These are phyloP conservation scores for Prunella fulvescens DNA, from an alignment of 2,113 vertebrate genomes.

Conservation along the genomic window DNA sequence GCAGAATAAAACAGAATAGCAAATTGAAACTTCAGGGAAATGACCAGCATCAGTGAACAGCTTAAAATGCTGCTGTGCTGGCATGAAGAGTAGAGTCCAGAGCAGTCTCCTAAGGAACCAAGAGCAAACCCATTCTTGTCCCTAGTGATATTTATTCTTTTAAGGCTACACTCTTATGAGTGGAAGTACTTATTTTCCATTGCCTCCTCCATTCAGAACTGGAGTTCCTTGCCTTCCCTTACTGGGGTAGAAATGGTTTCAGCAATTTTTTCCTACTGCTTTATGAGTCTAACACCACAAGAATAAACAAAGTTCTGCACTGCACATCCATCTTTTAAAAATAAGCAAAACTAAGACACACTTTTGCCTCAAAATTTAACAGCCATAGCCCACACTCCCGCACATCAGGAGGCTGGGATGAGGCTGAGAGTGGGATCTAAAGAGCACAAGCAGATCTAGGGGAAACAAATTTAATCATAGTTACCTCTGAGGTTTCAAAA, in stretches of 20 bases:
- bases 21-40: constrained; percentile 11
- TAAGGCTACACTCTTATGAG: not conserved
- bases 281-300: not conserved
- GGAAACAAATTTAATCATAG: not conserved
- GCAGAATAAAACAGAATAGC: constrained; percentile 16
- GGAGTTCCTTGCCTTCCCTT: not conserved
- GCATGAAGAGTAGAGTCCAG: not conserved
- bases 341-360: not conserved
- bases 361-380: not conserved
- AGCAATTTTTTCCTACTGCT: not conserved
- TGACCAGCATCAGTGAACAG: not conserved
- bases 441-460: not conserved
- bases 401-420: not conserved
- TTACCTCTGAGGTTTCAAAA: not conserved
- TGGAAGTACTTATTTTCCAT: not conserved
- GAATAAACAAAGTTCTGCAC: not conserved
- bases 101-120: not conserved
- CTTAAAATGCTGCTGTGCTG: not conserved
- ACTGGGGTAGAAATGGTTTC: not conserved
- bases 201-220: not conserved
- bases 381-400: not conserved
- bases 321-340: not conserved
- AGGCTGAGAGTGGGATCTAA: accelerated
- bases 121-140: not conserved
- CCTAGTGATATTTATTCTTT: not conserved